Evolutionary conservation across 2,888 invertebrate genomes (phyloP), one percentile per base, ranked within the genome.

Genomic region (Orthosia gothica): DNA sequence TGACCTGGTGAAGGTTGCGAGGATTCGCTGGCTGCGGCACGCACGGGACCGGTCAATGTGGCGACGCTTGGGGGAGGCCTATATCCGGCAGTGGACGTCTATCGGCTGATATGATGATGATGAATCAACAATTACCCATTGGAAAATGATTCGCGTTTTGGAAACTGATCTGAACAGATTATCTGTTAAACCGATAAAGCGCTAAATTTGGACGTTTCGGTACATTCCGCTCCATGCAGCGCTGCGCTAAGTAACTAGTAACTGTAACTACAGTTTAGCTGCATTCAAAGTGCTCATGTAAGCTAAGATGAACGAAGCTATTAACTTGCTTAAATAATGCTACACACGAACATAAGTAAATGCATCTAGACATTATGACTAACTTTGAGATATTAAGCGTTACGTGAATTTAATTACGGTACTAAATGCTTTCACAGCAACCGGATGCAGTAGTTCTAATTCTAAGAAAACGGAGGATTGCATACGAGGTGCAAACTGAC

Each of bases 271-370:
- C 47, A 61, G 74, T 61, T 47, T 50, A 49, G 26, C 11, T 66
- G n/a, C 26, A 72, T 65, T 69, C 64, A 79, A 79, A 74, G 74
- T 54, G 57, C 68, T 78, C 45, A 61, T 61, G 64, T 50, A 47
- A 61, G 50, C 47, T 65, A 69, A 66, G 50, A 69, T 65, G 57
- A n/a, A 68, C n/a, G 67, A 55, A 66, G 47, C 52, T 65, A 65
- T 79, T 74, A 61, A 69, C 45, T 61, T 45, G 20, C 15, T 57
- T 16, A 55, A 65, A 52, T 78, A 57, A 61, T 65, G 16, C 23
- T 47, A 23, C 23, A 52, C 23, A 78, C 16, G 20, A 1, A 55
- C 15, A 47, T 20, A 26, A 59, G n/a, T 26, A 52, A 61, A 57
- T 57, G 52, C 15, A 50, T 47, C 50, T 45, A 18, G 13, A 63